Evolutionary conservation across 2,888 invertebrate genomes (phyloP), one percentile per base, ranked within the genome.

Genomic region (Apamea anceps): DNA sequence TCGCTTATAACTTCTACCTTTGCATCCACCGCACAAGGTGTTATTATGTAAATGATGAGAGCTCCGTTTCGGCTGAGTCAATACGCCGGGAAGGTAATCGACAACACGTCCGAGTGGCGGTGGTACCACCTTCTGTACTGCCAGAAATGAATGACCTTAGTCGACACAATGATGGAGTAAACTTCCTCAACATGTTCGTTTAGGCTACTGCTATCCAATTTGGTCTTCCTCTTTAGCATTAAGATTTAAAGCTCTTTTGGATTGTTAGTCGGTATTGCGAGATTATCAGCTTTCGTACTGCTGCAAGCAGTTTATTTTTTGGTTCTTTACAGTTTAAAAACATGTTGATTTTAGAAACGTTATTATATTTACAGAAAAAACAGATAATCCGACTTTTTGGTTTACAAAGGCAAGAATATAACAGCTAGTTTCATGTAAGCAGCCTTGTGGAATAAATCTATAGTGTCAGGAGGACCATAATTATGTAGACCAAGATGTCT

Each of bases 31-130:
- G 90, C 91, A 94, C 94, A 96, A 96, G 96, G 95, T 96, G 95
- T 96, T 96, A 96, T 97, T 96, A 97, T 97, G 96, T 95, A 96
- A 97, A 96, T 96, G 95, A 96, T 96, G 96, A 95, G 96, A 96
- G 96, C 94, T 92, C 92, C 93, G 95, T 95, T 96, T 95, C 95
- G 96, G 94, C 95, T 96, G 95, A 96, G 96, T 96, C 96, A 96
- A 96, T 96, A 96, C 94, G 91, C 88, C 90, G 90, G 91, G 91
- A 91, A 92, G 95, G 95, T 95, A 96, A 96, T 96, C 95, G 96
- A 95, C 95, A 95, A 96, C 95, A 95, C 94, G 95, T 94, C 92
- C 92, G 91, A 75, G 71, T 89, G 90, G 87, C 89, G 91, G 89
- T 86, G 91, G 90, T 91, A 88, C 92, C 91, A 92, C 91, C 92